Evolutionary conservation across 2,888 invertebrate species (phyloP).

Genomic region (Acheta domesticus): DNA sequence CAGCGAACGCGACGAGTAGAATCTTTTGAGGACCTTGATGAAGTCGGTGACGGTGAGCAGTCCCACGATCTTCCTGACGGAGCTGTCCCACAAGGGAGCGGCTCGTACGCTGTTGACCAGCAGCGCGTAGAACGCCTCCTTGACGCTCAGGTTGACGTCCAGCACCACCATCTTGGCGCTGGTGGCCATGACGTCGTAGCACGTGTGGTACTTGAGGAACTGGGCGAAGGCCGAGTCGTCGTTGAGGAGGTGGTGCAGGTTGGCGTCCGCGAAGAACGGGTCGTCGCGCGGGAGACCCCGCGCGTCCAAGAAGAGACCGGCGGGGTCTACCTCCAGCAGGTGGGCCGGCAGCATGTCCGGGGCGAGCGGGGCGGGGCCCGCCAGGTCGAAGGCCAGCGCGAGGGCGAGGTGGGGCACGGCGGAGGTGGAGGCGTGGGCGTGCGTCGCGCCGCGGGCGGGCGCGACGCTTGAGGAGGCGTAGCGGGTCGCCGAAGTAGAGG

Average conservation of each 20-base stretch:
- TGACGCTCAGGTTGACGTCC: constrained; percentile 95
- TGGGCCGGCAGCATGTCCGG: no score
- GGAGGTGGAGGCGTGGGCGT: no score
- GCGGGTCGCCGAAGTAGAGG: no score
- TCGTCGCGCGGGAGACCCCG: no score
- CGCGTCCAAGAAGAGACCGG: no score
- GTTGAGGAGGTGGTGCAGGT: constrained; percentile 51
- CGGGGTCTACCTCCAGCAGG: no score
- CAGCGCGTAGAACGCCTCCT: constrained; percentile 98
- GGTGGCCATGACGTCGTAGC: constrained; percentile 99
- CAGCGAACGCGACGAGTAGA: constrained; percentile 89
- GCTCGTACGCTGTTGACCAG: constrained; percentile 98
- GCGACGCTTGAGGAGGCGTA: no score
- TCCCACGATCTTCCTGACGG: constrained; percentile 88
- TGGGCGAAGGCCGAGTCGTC: constrained; percentile 96
- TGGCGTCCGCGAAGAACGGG: no score
- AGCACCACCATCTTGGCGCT: constrained; percentile 99
- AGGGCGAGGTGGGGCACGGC: no score
- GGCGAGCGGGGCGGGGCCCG: no score
- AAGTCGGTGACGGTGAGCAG: constrained; percentile 99
- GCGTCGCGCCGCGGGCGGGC: no score
- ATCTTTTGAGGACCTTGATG: constrained; percentile 96
- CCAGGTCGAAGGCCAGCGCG: no score
- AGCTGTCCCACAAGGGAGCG: constrained; percentile 95
- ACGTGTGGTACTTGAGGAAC: constrained; percentile 99